phyloP scores from a whole-genome alignment of 2,888 invertebrate genomes.

The Hyles lineata region DNA sequence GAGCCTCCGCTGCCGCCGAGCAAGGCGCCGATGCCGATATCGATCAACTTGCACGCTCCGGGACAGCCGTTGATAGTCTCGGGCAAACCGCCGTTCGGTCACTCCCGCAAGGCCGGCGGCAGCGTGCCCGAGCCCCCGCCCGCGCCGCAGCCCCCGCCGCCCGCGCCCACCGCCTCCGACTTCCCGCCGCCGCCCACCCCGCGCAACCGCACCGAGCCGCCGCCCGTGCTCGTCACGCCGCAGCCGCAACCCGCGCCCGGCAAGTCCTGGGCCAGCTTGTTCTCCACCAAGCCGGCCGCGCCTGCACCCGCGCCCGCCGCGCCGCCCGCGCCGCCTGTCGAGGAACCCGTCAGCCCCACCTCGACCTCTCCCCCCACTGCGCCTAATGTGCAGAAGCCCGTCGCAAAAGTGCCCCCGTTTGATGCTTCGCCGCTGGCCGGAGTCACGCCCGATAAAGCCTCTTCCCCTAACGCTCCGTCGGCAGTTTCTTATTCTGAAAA shows the following conservation, averaged over 20 bases:
- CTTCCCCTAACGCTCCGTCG: slow-evolving; percentile 48
- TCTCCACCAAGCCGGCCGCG: slow-evolving; percentile 72
- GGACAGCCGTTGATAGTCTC: slow-evolving; percentile 80
- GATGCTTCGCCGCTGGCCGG: slow-evolving; percentile 75
- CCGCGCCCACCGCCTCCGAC: slow-evolving; percentile 80
- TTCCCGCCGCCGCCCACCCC: slow-evolving; percentile 81
- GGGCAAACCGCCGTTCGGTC: slow-evolving; percentile 78
- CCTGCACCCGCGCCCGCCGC: slow-evolving; percentile 44
- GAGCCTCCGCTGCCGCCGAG: slow-evolving; percentile 74
- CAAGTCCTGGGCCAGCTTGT: slow-evolving; percentile 89
- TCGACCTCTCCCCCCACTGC: slow-evolving; percentile 55
- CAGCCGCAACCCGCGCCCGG: slow-evolving; percentile 76
- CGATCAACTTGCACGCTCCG: slow-evolving; percentile 76
- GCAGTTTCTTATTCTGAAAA: slow-evolving; percentile 70
- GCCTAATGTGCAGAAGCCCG: slow-evolving; percentile 79
- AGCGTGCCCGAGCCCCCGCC: slow-evolving; percentile 65
- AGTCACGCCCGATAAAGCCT: slow-evolving; percentile 56
- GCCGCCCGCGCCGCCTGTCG: slow-evolving; percentile 52
- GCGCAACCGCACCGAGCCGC: slow-evolving; percentile 70
- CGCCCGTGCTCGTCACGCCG: slow-evolving; percentile 62
- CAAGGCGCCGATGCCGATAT: slow-evolving; percentile 79
- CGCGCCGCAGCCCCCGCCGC: slow-evolving; percentile 73
- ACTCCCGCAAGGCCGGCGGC: slow-evolving; percentile 66
- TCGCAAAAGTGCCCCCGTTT: slow-evolving; percentile 86
- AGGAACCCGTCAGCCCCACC: slow-evolving; percentile 70